phyloP scores from a whole-genome alignment of 2,797 vertebrate genomes.

The Echiichthys vipera region DNA sequence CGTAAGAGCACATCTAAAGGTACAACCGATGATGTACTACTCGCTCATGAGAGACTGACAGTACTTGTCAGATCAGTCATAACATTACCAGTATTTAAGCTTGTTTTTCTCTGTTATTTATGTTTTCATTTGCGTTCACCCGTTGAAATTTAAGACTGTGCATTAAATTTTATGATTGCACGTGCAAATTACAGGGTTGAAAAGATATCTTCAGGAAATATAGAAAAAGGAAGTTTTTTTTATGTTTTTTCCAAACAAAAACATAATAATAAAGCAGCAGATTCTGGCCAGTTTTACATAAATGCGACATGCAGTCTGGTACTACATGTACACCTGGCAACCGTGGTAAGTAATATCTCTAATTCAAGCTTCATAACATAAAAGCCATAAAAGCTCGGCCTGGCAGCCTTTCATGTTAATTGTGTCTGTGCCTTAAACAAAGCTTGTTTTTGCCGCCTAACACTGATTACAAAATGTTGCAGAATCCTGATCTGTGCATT shows the following conservation, averaged over 20 bases:
- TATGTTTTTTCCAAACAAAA: conserved; percentile 28
- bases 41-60: conserved; percentile 40
- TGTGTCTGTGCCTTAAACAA: conserved; percentile 76
- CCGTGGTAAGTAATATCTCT: conserved; percentile 66
- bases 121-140: conserved; percentile 62
- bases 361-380: conserved; percentile 72
- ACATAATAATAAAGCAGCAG: conserved; percentile 40
- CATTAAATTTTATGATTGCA: conserved; percentile 71
- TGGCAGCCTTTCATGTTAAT: conserved; percentile 81
- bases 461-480: conserved; percentile 84
- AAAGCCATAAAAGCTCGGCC: conserved; percentile 78
- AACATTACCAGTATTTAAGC: conserved; percentile 47
- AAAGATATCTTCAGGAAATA: conserved; percentile 60
- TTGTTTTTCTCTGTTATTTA: conserved; percentile 68
- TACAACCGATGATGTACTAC: conserved; percentile 36
- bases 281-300: conserved; percentile 44
- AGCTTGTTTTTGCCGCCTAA: conserved; percentile 74
- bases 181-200: conserved; percentile 66
- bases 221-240: conserved; percentile 8
- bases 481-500: conserved; percentile 84
- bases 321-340: conserved; percentile 63
- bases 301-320: conserved; percentile 37
- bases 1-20: conserved; percentile 18
- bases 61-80: conserved; percentile 53
- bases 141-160: conserved; percentile 64